These are phyloP conservation scores for Cuculus canorus DNA, from an alignment of 2,797 vertebrate genomes.

Conservation along the genomic window DNA sequence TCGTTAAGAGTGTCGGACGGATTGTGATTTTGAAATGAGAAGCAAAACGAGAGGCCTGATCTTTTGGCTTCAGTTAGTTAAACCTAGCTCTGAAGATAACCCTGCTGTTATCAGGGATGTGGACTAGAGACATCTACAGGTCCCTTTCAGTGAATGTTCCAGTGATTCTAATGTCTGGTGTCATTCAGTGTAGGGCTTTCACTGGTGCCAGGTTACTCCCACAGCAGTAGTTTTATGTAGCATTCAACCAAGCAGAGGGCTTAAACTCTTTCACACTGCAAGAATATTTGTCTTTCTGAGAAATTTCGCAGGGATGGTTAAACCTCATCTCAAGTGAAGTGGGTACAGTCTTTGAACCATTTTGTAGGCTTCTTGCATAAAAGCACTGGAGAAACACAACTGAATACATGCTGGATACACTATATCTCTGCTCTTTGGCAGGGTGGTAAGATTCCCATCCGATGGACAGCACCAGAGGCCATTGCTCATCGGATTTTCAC, in stretches of 20 bases:
- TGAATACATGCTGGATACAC: background rate
- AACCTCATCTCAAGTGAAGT: background rate
- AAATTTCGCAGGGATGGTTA: background rate
- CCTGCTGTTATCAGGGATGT: background rate
- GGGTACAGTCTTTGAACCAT: background rate
- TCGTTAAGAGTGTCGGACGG: background rate
- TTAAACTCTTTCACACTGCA: background rate
- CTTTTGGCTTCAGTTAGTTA: background rate
- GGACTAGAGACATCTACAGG: background rate
- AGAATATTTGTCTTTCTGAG: background rate
- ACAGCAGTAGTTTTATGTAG: background rate
- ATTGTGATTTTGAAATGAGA: background rate
- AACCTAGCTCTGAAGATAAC: background rate
- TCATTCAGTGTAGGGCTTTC: background rate
- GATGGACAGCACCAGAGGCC: constrained; percentile 84
- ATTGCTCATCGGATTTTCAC: constrained; percentile 82
- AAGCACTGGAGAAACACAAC: background rate
- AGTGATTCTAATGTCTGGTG: background rate
- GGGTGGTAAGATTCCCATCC: constrained; percentile 82
- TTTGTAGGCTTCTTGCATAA: background rate
- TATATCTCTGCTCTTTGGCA: constrained; percentile 17
- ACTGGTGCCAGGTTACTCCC: background rate
- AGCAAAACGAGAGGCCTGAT: background rate
- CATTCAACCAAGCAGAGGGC: background rate
- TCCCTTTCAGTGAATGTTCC: background rate